These are phyloP conservation scores for Musca vetustissima DNA, from an alignment of 1,140 invertebrate species.

Conservation along the genomic window DNA sequence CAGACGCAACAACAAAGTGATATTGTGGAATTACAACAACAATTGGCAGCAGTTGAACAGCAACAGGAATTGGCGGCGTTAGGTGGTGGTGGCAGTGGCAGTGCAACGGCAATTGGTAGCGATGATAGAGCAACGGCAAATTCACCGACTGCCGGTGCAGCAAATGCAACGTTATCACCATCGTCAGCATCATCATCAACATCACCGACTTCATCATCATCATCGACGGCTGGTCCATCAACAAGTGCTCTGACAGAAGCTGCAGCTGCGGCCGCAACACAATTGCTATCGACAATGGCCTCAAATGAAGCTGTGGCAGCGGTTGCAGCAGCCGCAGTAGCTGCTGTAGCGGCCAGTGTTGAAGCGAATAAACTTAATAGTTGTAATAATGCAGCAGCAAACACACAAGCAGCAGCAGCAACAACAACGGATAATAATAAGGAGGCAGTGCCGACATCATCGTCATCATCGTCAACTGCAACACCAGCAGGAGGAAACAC, in stretches of 20 bases:
- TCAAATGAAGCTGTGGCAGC: constrained; percentile 43
- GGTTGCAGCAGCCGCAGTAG: constrained; percentile 36
- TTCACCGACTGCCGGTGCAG: not conserved
- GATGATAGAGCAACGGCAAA: not conserved
- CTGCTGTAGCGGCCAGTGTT: constrained; percentile 29
- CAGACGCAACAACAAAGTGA: constrained; percentile 41
- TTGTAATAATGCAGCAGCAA: constrained; percentile 40
- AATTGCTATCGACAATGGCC: constrained; percentile 39
- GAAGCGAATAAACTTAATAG: constrained; percentile 31
- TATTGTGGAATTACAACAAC: constrained; percentile 47
- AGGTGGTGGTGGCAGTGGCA: not conserved
- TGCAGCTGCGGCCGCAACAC: constrained; percentile 44
- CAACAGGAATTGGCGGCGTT: constrained; percentile 22
- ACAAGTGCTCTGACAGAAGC: constrained; percentile 33
- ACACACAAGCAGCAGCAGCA: constrained; percentile 39
- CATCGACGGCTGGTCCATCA: constrained; percentile 34
- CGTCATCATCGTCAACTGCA: too few relatives aligned
- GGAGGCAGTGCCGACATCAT: constrained; percentile 19
- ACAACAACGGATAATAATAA: constrained; percentile 14
- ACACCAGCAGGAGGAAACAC: not conserved
- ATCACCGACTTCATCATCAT: constrained; percentile 27
- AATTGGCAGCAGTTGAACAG: constrained; percentile 34
- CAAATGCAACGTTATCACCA: constrained; percentile 33
- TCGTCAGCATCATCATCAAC: constrained; percentile 21
- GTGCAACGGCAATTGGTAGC: too few relatives aligned